Evolutionary conservation across 2,888 invertebrate genomes (phyloP).

Genomic region (Oligia fasciuncula): DNA sequence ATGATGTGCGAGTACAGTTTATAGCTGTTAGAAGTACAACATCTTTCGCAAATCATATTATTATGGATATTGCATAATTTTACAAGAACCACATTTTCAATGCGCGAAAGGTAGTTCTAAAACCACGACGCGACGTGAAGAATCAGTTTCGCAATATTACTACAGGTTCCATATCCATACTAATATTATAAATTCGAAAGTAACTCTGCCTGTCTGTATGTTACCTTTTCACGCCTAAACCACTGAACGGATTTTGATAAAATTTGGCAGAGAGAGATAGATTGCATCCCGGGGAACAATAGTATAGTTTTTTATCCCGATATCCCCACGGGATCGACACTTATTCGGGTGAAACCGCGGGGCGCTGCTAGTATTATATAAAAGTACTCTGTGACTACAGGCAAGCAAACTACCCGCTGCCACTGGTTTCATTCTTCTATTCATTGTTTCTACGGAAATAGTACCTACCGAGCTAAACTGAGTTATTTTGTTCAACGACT

Average conservation of each 20-base stretch:
- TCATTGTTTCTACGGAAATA: neutral
- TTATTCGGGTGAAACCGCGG: too few species aligned
- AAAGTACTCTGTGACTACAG: too few species aligned
- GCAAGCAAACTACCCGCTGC: neutral
- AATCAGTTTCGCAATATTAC: constrained; percentile 6
- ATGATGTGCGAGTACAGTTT: neutral
- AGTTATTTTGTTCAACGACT: neutral
- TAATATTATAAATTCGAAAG: too few species aligned
- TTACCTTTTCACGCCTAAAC: too few species aligned
- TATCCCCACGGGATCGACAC: too few species aligned
- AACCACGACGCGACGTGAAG: constrained; percentile 12
- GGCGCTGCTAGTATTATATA: too few species aligned
- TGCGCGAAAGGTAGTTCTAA: neutral
- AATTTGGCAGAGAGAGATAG: too few species aligned
- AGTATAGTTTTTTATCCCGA: too few species aligned
- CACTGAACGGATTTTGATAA: too few species aligned
- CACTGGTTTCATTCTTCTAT: neutral
- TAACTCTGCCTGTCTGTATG: too few species aligned
- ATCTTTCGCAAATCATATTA: neutral
- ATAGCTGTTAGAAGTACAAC: neutral
- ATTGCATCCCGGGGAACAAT: too few species aligned
- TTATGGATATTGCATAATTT: constrained; percentile 10
- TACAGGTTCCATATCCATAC: neutral
- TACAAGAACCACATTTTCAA: constrained; percentile 7
- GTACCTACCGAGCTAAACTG: neutral